phyloP scores from a whole-genome alignment of 2,113 vertebrate genomes.

The Leucoraja erinaceus region DNA sequence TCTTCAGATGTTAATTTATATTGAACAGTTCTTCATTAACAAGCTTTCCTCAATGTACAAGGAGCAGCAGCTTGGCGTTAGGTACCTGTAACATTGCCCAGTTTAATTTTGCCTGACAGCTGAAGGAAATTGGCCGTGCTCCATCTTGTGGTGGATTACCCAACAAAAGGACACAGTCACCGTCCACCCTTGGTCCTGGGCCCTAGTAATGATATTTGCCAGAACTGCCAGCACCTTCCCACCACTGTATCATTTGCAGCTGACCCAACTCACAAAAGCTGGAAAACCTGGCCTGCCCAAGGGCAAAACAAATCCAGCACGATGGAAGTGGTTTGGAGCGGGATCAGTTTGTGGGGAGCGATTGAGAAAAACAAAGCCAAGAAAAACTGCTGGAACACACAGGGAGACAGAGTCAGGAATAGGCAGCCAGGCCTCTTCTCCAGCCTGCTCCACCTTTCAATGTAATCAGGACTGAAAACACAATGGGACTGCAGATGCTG shows the following conservation, averaged over 20 bases:
- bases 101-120: neutral
- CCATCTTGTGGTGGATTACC: neutral
- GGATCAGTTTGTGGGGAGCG: neutral
- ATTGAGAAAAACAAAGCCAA: neutral
- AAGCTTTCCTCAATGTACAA: neutral
- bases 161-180: neutral
- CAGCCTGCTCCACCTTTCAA: no score
- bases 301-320: neutral
- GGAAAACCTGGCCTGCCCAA: no score
- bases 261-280: neutral
- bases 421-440: no score
- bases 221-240: neutral
- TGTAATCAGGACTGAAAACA: no score
- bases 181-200: neutral
- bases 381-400: neutral
- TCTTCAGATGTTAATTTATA: neutral
- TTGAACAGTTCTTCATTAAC: neutral
- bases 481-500: no score
- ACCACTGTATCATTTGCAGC: neutral
- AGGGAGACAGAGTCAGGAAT: no score
- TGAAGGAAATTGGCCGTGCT: neutral
- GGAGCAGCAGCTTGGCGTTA: neutral
- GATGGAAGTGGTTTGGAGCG: no score
- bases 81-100: neutral
- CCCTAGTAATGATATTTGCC: neutral